Evolutionary conservation across 2,797 vertebrate genomes (phyloP).

Genomic region (Pseudotriccus pelzelni): DNA sequence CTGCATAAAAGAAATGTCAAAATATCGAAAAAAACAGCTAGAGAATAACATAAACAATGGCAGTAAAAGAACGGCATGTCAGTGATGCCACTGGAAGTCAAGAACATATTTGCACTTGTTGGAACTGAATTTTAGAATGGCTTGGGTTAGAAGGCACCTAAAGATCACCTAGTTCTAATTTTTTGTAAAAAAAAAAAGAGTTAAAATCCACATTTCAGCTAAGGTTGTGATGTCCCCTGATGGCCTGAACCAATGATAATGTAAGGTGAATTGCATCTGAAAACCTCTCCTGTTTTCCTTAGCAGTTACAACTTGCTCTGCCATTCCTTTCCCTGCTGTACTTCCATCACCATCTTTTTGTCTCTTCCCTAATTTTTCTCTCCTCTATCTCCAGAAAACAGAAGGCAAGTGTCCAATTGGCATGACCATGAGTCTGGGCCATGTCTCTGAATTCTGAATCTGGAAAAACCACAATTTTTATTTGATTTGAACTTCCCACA

Average conservation of each 20-base stretch:
- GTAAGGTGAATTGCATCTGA: neutral
- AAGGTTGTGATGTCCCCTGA: neutral
- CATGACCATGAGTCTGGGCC: neutral
- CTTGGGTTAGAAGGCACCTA: neutral
- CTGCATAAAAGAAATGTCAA: neutral
- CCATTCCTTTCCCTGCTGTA: neutral
- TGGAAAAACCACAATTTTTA: neutral
- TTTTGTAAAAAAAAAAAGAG: neutral
- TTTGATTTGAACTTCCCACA: neutral
- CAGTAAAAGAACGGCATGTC: rapidly evolving
- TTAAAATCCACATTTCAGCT: neutral
- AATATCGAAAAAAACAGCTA: neutral
- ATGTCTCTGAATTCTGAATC: neutral
- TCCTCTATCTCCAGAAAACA: neutral
- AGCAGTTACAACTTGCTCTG: neutral
- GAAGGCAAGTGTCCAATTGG: neutral
- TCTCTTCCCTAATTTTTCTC: neutral
- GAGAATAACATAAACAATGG: neutral
- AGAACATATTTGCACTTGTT: neutral
- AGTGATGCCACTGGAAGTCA: neutral
- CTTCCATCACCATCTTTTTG: neutral
- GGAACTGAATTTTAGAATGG: neutral
- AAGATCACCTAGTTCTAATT: neutral
- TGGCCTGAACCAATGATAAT: neutral
- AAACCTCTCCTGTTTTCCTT: neutral